phyloP scores from a whole-genome alignment of 2,113 vertebrate species.

The Oreochromis aureus region DNA sequence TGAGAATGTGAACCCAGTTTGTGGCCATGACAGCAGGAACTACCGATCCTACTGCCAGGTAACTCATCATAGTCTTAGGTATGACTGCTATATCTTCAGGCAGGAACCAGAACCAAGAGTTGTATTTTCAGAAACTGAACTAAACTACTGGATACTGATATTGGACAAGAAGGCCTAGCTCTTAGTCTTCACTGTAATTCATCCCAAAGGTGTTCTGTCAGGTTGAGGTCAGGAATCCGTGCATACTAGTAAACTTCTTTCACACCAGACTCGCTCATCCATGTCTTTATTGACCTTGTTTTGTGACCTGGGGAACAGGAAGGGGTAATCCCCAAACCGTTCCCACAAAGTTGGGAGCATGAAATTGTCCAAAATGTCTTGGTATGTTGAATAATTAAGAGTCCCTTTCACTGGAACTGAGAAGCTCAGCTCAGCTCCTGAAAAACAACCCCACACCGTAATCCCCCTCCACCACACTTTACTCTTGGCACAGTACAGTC shows the following conservation, averaged over 20 bases:
- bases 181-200: not conserved
- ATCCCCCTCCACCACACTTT: too few relatives aligned
- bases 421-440: too few relatives aligned
- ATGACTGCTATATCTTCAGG: not conserved
- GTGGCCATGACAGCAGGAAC: not conserved
- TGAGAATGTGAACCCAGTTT: not conserved
- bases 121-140: not conserved
- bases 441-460: too few relatives aligned
- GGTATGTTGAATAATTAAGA: too few relatives aligned
- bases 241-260: not conserved
- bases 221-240: not conserved
- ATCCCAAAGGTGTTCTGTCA: not conserved
- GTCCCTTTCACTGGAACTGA: too few relatives aligned
- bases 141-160: fast-evolving
- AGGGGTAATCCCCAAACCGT: too few relatives aligned
- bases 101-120: not conserved
- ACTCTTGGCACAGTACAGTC: too few relatives aligned
- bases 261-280: too few relatives aligned
- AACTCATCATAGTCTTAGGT: not conserved
- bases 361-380: too few relatives aligned
- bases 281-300: too few relatives aligned
- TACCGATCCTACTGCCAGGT: slow-evolving; percentile 35
- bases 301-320: too few relatives aligned
- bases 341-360: too few relatives aligned
- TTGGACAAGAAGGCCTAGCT: not conserved